Percentiles rank a stretch among this genome's conserved stretches.
Evolutionary conservation across 2,888 invertebrate species (phyloP).

Genomic region (Tanytarsus gracilentus): DNA sequence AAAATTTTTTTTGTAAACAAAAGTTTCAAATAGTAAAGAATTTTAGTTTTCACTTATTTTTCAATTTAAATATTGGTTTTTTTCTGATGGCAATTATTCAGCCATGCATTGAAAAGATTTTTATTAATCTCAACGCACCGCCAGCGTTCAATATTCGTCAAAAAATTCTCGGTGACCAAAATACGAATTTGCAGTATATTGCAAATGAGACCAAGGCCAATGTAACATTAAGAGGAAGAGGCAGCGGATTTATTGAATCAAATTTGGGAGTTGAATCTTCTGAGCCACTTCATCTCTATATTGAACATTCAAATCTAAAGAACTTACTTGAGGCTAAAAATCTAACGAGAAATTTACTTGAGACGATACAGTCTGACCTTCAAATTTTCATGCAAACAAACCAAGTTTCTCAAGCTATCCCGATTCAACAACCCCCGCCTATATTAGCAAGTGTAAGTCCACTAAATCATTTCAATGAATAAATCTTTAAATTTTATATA

Average conservation of each 20-base stretch:
- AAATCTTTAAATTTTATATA: not conserved
- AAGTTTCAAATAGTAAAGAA: not conserved
- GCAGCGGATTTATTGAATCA: slow-evolving; percentile 53
- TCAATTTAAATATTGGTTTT: not conserved
- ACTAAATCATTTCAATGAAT: not conserved
- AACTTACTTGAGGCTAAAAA: slow-evolving; percentile 59
- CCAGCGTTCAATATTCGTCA: slow-evolving; percentile 63
- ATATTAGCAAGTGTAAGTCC: not conserved
- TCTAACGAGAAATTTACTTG: slow-evolving; percentile 65
- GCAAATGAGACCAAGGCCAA: slow-evolving; percentile 65
- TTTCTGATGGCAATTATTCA: not conserved
- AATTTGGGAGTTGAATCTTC: slow-evolving; percentile 50
- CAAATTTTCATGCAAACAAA: slow-evolving; percentile 14
- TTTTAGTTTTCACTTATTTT: not conserved
- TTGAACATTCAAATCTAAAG: slow-evolving; percentile 59
- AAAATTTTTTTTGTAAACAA: slow-evolving; percentile 20
- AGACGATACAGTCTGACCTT: slow-evolving; percentile 59
- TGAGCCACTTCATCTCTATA: slow-evolving; percentile 65
- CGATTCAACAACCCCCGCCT: slow-evolving; percentile 10
- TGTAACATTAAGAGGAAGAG: slow-evolving; percentile 61
- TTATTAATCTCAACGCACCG: slow-evolving; percentile 47
- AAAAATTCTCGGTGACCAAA: slow-evolving; percentile 61
- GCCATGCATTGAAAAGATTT: slow-evolving; percentile 1
- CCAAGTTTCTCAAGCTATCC: not conserved
- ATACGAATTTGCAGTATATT: slow-evolving; percentile 67